phyloP scores from a whole-genome alignment of 2,797 vertebrate species.

The Enteromius viviparus region DNA sequence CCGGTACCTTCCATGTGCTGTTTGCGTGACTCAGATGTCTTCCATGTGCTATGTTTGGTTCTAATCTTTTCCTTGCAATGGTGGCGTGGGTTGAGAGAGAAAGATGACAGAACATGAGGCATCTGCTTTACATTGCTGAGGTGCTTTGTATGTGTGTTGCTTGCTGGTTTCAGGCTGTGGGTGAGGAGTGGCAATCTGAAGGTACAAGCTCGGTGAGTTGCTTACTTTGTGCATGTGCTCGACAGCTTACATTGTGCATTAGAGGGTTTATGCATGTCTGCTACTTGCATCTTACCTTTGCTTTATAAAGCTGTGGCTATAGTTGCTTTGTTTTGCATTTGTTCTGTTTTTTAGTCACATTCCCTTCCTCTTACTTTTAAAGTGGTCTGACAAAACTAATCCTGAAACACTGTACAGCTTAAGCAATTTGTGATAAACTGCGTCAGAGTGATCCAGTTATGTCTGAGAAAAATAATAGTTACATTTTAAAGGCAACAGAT shows the following conservation, averaged over 20 bases:
- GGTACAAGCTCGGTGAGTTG: slow-evolving; percentile 75
- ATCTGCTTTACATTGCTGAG: slow-evolving; percentile 46
- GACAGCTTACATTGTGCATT: background rate
- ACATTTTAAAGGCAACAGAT: background rate
- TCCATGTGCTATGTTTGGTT: slow-evolving; percentile 32
- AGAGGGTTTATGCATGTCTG: slow-evolving; percentile 18
- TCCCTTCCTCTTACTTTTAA: background rate
- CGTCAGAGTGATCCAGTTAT: background rate
- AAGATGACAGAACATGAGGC: slow-evolving; percentile 31
- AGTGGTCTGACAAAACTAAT: background rate
- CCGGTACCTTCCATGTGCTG: slow-evolving; percentile 11
- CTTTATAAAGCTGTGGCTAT: slow-evolving; percentile 5
- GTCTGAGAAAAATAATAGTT: background rate
- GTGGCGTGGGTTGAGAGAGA: slow-evolving; percentile 5
- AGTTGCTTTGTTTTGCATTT: slow-evolving; percentile 3
- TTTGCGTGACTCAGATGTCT: slow-evolving; percentile 2
- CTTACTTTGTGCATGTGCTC: slow-evolving; percentile 38
- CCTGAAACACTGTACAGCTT: background rate
- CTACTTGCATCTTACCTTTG: slow-evolving; percentile 4
- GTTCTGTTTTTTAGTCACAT: background rate
- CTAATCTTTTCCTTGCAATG: slow-evolving; percentile 31
- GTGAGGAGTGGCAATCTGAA: slow-evolving; percentile 67
- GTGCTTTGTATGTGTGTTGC: slow-evolving; percentile 48
- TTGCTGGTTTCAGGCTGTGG: slow-evolving; percentile 73
- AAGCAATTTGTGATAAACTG: background rate